Evolutionary conservation across 1,140 invertebrate genomes (phyloP).

Genomic region (Laupala kohalensis): DNA sequence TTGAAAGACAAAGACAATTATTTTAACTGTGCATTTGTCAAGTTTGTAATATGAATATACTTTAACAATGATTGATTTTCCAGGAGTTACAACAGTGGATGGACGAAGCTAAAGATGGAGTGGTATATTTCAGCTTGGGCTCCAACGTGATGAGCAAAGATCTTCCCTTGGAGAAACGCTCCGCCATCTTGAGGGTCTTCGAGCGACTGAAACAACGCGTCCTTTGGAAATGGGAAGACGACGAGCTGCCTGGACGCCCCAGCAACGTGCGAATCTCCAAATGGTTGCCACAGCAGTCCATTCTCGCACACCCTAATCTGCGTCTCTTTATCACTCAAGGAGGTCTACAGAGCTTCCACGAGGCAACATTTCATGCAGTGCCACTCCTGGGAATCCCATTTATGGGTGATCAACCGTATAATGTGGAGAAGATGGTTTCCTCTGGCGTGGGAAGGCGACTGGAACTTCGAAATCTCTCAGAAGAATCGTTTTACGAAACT

Average conservation of each 20-base stretch:
- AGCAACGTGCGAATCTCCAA: neutral
- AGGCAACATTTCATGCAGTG: constrained; percentile 26
- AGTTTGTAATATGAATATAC: too few relatives aligned
- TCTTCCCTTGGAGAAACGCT: neutral
- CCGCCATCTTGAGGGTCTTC: neutral
- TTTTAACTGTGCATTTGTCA: too few relatives aligned
- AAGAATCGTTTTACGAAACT: neutral
- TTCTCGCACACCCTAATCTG: constrained; percentile 21
- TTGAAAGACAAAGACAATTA: too few relatives aligned
- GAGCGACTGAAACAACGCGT: neutral
- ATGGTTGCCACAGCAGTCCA: neutral
- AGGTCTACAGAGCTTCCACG: constrained; percentile 27
- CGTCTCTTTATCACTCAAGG: constrained; percentile 30
- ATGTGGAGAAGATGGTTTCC: neutral
- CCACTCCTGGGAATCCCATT: constrained; percentile 28
- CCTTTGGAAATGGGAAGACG: neutral
- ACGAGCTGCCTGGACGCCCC: neutral
- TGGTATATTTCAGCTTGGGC: neutral
- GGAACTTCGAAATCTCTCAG: neutral
- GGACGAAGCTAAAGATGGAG: neutral
- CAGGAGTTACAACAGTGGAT: neutral
- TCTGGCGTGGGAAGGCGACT: neutral
- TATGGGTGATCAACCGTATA: constrained; percentile 2
- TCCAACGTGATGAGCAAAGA: neutral
- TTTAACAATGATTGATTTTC: too few relatives aligned